A percentile compares a stretch with the other conserved stretches of the same genome.
Conservation (phyloP, 2,888 invertebrate genomes). For the Aethes cnicana region DNA sequence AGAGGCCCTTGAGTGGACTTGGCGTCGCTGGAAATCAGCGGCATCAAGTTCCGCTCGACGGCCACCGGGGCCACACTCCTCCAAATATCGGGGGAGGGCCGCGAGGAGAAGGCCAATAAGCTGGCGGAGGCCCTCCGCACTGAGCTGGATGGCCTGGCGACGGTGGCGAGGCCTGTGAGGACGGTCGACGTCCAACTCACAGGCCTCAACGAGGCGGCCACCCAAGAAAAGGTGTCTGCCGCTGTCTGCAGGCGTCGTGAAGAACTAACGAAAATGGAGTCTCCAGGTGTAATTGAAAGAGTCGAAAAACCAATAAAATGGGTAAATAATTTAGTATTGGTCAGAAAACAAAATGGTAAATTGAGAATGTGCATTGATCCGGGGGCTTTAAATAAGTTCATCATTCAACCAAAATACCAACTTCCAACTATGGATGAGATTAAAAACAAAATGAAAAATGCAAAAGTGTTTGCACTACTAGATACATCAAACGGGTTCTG, state of each 20-base stretch:
- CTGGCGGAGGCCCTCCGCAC: too few relatives aligned
- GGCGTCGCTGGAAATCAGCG: too few relatives aligned
- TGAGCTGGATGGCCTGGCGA: too few relatives aligned
- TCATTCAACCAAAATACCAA: constrained; percentile 21
- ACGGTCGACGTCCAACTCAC: too few relatives aligned
- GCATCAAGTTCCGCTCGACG: too few relatives aligned
- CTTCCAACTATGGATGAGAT: constrained; percentile 27
- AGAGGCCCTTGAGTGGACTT: too few relatives aligned
- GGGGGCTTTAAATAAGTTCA: constrained; percentile 23
- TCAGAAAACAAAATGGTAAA: constrained; percentile 15
- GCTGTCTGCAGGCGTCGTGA: constrained; percentile 7
- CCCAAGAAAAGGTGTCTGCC: too few relatives aligned
- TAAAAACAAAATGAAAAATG: constrained; percentile 12
- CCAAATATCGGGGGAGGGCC: too few relatives aligned
- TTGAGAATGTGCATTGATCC: constrained; percentile 29
- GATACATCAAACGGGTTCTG: constrained; percentile 33
- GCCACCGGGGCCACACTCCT: too few relatives aligned
- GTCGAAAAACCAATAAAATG: constrained; percentile 17
- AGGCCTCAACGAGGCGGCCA: too few relatives aligned
- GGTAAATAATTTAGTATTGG: constrained; percentile 16
- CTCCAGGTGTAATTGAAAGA: constrained; percentile 7
- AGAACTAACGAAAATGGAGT: constrained; percentile 14
- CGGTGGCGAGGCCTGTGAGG: too few relatives aligned
- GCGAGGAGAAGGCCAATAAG: too few relatives aligned
- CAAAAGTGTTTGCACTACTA: constrained; percentile 17